Percentiles rank a stretch among this genome's conserved stretches.
These are phyloP conservation scores for Cepphus grylle DNA, from an alignment of 2,113 vertebrate genomes.

Conservation along the genomic window DNA sequence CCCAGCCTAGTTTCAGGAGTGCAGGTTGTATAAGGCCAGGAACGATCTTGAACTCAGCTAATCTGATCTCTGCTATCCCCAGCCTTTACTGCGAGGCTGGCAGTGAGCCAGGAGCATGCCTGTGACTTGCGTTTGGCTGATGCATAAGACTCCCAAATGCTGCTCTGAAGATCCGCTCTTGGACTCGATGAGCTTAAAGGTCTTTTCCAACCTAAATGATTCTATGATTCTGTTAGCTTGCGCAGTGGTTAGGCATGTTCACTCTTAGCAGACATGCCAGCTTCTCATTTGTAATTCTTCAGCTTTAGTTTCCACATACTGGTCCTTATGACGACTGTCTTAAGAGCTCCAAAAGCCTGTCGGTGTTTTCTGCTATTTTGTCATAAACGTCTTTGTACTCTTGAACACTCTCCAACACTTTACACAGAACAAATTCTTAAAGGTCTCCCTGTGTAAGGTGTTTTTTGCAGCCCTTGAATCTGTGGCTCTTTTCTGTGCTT, in stretches of 20 bases:
- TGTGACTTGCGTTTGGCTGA: not conserved
- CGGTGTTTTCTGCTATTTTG: not conserved
- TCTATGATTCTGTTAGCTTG: not conserved
- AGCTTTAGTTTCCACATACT: not conserved
- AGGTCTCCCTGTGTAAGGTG: not conserved
- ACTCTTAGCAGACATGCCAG: not conserved
- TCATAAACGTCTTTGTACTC: not conserved
- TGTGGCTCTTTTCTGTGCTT: not conserved
- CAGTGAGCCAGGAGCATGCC: fast-evolving
- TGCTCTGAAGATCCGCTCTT: not conserved
- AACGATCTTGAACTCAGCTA: not conserved
- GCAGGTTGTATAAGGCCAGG: not conserved
- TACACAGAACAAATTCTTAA: not conserved
- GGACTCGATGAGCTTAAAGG: not conserved
- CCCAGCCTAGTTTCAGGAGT: not conserved
- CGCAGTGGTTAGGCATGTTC: too few relatives aligned
- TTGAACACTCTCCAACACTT: not conserved
- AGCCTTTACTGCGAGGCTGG: not conserved
- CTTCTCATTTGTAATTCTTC: not conserved
- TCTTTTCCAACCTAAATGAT: not conserved
- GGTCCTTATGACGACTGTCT: not conserved
- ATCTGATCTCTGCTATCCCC: not conserved
- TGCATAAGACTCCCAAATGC: not conserved
- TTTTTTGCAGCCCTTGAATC: not conserved
- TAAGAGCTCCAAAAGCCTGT: not conserved